Evolutionary conservation across 2,888 invertebrate genomes (phyloP), one percentile per base, ranked within the genome.

Genomic region (Hypomecis atomaria): DNA sequence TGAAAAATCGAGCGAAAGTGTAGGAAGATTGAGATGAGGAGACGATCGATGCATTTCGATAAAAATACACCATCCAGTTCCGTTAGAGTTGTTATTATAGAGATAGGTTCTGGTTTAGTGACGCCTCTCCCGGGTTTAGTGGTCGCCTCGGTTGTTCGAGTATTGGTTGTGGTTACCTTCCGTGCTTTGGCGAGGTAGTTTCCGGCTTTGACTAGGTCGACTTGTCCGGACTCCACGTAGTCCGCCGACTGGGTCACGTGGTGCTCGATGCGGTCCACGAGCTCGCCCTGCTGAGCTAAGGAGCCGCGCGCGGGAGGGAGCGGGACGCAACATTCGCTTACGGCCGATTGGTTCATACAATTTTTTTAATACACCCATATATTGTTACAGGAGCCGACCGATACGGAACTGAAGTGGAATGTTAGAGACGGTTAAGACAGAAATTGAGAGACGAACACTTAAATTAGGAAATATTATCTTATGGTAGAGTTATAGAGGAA

Each of bases 201-300:
- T 83, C 95, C 94, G 74, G 98, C 98, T 84, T 94, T 93, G 86
- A 94, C 94, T 76, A 98, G 95, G 88, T 98, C 95, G 76, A 93
- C 94, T 79, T 95, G 96, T 78, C 97, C 98, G 73, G 94, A 94
- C 84, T 95, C 96, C 81, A 98, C 96, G 94, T 96, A 96, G 89
- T 97, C 96, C 76, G 95, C 95, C 74, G 98, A 96, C 89, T 96
- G 95, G 81, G 96, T 95, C 76, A 98, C 98, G 93, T 98, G 97
- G 94, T 96, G 96, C 94, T 98, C 98, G 93, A 98, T 97, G 89
- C 97, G 95, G 94, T 98, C 98, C 86, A 98, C 95, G 94, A 98
- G 96, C 93, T 98, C 98, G 85, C 98, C 98, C 98, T 98, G 94
- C 85, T 84, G 79, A 82, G 84, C 89, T 89, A 89, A 89, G 85